Evolutionary conservation across 92 coral and sea anemone species (phyloP).

Genomic region (Phymanthus crucifer): DNA sequence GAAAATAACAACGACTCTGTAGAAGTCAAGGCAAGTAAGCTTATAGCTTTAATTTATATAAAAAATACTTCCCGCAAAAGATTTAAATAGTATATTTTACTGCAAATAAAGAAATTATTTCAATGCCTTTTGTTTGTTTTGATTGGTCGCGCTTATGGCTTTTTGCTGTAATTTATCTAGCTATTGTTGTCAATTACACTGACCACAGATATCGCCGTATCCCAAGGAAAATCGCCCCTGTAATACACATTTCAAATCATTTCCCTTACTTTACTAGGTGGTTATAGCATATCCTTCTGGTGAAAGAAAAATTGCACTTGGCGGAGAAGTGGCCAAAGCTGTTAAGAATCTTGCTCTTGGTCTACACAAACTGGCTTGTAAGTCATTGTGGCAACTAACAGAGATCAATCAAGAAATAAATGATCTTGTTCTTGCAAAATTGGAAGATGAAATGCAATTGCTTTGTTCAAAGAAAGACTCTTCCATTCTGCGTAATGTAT

Average conservation of each 20-base stretch:
- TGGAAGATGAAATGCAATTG: slow-evolving; percentile 19
- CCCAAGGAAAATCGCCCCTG: too few species aligned
- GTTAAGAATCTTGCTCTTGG: slow-evolving; percentile 20
- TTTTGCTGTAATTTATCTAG: too few species aligned
- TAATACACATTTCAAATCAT: too few species aligned
- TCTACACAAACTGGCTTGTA: slow-evolving; percentile 6
- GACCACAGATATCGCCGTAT: too few species aligned
- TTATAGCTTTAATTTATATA: too few species aligned
- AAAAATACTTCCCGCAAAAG: too few species aligned
- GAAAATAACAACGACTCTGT: not conserved
- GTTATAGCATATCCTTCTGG: not conserved
- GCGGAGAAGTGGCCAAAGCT: slow-evolving; percentile 13
- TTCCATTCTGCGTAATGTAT: slow-evolving; percentile 19
- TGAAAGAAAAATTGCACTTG: not conserved
- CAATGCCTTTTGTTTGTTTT: too few species aligned
- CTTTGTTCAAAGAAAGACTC: slow-evolving; percentile 21
- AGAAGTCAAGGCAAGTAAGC: not conserved
- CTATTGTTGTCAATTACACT: too few species aligned
- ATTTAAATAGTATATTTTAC: too few species aligned
- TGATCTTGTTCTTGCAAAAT: not conserved
- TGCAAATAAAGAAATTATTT: too few species aligned
- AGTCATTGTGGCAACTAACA: slow-evolving; percentile 3
- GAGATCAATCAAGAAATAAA: slow-evolving; percentile 6
- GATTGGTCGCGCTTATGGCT: too few species aligned
- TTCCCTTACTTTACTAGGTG: not conserved